Evolutionary conservation across 1,140 invertebrate genomes (phyloP).

Genomic region (Saccostrea glomerata): DNA sequence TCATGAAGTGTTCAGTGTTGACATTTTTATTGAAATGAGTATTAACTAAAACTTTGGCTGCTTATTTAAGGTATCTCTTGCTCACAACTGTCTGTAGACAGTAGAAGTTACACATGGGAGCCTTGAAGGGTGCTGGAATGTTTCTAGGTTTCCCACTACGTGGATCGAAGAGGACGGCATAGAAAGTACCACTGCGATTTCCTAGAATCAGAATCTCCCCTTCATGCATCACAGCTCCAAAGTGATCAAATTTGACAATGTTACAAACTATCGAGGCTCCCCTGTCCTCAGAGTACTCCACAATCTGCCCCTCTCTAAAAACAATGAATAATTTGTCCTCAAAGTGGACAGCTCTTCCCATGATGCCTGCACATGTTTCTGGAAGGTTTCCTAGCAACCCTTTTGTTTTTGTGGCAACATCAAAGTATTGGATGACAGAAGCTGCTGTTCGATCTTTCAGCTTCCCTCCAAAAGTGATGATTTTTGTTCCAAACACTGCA

Average conservation of each 20-base stretch:
- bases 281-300: constrained; percentile 25
- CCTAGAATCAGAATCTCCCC: constrained; percentile 49
- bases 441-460: constrained; percentile 34
- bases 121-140: constrained; percentile 50
- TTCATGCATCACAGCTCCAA: constrained; percentile 50
- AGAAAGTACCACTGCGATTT: constrained; percentile 49
- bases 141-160: not conserved
- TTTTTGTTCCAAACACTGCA: constrained; percentile 53
- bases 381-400: constrained; percentile 53
- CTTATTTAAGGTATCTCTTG: constrained; percentile 44
- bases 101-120: constrained; percentile 59
- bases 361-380: constrained; percentile 22
- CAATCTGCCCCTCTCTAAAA: constrained; percentile 50
- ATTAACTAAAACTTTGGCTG: not conserved
- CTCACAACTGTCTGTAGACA: constrained; percentile 48
- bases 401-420: constrained; percentile 35
- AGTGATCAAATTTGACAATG: constrained; percentile 51
- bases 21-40: not conserved
- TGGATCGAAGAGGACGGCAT: constrained; percentile 46
- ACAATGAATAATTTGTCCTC: constrained; percentile 45
- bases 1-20: not conserved
- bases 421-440: constrained; percentile 55
- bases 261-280: constrained; percentile 17
- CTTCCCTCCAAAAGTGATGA: constrained; percentile 63
- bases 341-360: constrained; percentile 48